Evolutionary conservation across 2,888 invertebrate species (phyloP).

Genomic region (Euzetes globulus): DNA sequence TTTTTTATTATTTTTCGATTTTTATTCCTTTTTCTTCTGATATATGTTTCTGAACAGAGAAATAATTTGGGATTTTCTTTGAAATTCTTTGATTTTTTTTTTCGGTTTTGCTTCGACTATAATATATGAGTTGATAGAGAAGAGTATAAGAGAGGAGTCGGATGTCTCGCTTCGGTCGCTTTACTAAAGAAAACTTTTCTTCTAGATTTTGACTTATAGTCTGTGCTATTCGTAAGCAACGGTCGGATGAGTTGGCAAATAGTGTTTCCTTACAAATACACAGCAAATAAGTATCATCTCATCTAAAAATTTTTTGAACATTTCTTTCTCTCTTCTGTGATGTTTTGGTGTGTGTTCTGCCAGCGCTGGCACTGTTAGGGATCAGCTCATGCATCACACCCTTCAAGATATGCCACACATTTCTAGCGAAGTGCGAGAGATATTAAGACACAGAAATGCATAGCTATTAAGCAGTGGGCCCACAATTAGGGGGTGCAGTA

Average conservation of each 20-base stretch:
- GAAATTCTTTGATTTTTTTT: neutral
- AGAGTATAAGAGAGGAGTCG: neutral
- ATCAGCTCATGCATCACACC: conserved; percentile 25
- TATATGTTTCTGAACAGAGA: too few species aligned
- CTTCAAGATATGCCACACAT: conserved; percentile 5
- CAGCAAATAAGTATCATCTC: conserved; percentile 6
- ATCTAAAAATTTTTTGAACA: neutral
- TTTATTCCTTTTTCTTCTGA: too few species aligned
- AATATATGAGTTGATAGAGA: neutral
- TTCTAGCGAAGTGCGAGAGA: conserved; percentile 21
- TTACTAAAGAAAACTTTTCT: conserved; percentile 27
- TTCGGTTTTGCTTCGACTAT: neutral
- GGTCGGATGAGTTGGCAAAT: conserved; percentile 27
- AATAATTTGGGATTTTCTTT: too few species aligned
- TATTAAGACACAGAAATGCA: neutral
- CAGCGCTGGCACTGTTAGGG: conserved; percentile 1
- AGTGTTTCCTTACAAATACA: neutral
- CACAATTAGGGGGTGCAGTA: neutral
- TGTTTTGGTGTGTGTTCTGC: neutral
- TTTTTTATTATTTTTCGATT: too few species aligned
- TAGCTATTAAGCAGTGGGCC: neutral
- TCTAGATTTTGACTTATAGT: neutral
- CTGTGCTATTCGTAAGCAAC: neutral
- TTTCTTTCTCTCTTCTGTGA: neutral
- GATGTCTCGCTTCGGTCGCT: conserved; percentile 30